Evolutionary conservation across 2,888 invertebrate genomes (phyloP), one percentile per base, ranked within the genome.

Genomic region (Pristionchus entomophagus): DNA sequence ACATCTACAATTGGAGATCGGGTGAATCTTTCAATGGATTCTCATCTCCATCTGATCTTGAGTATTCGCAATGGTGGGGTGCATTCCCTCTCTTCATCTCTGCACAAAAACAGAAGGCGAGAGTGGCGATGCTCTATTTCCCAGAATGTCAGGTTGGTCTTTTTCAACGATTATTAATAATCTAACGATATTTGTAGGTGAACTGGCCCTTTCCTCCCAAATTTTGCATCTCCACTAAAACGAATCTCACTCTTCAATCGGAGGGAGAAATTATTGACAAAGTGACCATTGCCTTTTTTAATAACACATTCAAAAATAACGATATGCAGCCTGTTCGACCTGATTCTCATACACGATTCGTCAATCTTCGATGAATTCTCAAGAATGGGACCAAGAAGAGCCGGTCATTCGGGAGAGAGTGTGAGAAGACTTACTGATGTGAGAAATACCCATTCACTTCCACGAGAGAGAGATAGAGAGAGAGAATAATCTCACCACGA

Each of bases 51-150:
- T 86, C 87, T 38, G 90, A 90, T 77, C 88, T 89, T 35, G 88
- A 38, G n/a, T 45, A 69, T 41, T 29, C 26, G 19, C 32, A 45
- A 41, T 91, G 91, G 91, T 91, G 91, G 91, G 86, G 86, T 0
- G 86, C 88, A 4, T 88, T 89, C 53, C 91, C 91, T 6, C 85
- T 91, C 14, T 91, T 89, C 78, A 45, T 89, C 6, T 87, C 88
- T 5, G 91, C 91, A 0, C 80, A 88, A 1, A 82, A 85, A 38
- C 88, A 88, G 0, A 81, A 86, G 10, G 90, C 89, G 32, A 86
- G 88, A 4, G 89, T 88, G 14, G 91, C 91, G 5, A 87, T 89
- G 87, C 88, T 90, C 85, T 91, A 88, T 86, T 91, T 90, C 49
- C 91, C 91, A 0, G 91, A 90, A 83, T 91, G 91, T 83, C 80